Evolutionary conservation across 2,797 vertebrate genomes (phyloP).

Genomic region (Odontamblyopus rebecca): DNA sequence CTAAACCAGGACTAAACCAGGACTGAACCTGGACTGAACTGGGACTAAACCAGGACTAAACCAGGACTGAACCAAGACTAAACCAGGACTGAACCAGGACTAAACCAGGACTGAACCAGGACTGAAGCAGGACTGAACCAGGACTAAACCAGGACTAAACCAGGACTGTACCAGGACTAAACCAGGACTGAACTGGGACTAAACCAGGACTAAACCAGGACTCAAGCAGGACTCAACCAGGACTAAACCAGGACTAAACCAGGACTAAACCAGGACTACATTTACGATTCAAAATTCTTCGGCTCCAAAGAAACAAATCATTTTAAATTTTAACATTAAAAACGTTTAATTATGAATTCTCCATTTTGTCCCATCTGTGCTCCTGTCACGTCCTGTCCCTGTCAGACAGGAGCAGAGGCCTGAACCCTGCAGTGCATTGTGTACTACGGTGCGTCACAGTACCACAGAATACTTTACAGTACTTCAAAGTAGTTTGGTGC

Average conservation of each 20-base stretch:
- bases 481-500: too few species aligned
- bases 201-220: neutral
- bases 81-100: too few species aligned
- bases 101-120: neutral
- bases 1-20: neutral
- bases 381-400: neutral
- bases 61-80: too few species aligned
- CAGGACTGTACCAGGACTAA: neutral
- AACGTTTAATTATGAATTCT: neutral
- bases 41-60: too few species aligned
- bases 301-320: too few species aligned
- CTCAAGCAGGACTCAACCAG: neutral
- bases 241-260: neutral
- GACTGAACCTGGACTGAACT: too few species aligned
- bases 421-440: neutral
- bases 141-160: neutral
- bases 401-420: too few species aligned
- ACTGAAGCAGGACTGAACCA: neutral
- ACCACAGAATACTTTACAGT: too few species aligned
- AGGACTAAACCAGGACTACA: too few species aligned
- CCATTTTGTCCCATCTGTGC: too few species aligned
- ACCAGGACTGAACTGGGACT: neutral
- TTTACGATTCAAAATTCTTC: too few species aligned
- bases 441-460: neutral
- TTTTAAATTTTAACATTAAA: neutral